These are phyloP conservation scores for Spea multiplicata DNA, from an alignment of 2,113 vertebrate species.

Conservation along the genomic window DNA sequence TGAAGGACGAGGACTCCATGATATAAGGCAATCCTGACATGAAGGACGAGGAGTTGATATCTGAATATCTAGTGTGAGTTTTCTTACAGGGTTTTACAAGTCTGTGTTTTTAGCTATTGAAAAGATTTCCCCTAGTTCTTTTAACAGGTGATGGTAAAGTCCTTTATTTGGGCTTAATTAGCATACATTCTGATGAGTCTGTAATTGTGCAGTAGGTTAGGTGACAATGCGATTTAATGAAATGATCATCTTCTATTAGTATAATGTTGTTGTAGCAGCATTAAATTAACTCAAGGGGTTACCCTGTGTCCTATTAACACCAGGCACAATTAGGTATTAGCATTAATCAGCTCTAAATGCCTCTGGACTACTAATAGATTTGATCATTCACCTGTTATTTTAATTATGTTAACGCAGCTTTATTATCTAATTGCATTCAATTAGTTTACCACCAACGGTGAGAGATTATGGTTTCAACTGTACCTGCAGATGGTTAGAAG, in stretches of 20 bases:
- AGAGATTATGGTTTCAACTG: constrained; percentile 25
- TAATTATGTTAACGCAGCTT: constrained; percentile 43
- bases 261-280: constrained; percentile 33
- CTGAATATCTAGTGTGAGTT: no score
- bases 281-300: constrained; percentile 46
- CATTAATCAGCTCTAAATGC: constrained; percentile 48
- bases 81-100: no score
- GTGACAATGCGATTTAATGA: constrained; percentile 44
- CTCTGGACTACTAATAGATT: constrained; percentile 44
- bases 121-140: not conserved
- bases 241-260: constrained; percentile 46
- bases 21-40: no score
- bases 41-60: no score
- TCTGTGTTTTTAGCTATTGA: no score
- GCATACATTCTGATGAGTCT: constrained; percentile 13
- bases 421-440: constrained; percentile 47
- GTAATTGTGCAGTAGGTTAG: constrained; percentile 42
- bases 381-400: constrained; percentile 49
- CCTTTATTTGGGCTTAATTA: not conserved
- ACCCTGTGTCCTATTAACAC: constrained; percentile 46
- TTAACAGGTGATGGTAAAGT: not conserved
- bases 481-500: constrained; percentile 20
- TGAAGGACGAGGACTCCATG: no score
- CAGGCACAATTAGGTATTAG: constrained; percentile 45
- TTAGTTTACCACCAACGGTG: constrained; percentile 43